phyloP scores from a whole-genome alignment of 2,113 vertebrate species.

The Triplophysa tibetana region DNA sequence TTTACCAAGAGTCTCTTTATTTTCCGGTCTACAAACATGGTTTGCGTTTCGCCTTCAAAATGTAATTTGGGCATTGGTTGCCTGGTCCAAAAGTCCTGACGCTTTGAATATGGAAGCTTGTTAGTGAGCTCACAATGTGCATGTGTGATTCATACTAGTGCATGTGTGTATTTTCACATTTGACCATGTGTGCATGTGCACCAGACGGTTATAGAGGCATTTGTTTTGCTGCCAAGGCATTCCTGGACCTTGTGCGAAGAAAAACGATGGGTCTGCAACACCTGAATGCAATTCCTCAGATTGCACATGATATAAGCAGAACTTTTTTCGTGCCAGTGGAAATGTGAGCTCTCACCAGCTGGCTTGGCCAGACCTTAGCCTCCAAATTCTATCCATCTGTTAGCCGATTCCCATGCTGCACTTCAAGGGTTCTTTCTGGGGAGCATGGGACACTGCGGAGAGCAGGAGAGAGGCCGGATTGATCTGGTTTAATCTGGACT shows the following conservation, averaged over 20 bases:
- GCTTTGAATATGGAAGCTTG: too few species aligned
- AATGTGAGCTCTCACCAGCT: constrained; percentile 66
- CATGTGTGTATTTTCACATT: not conserved
- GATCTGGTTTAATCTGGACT: constrained; percentile 40
- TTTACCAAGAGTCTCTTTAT: not conserved
- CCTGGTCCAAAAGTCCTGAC: too few species aligned
- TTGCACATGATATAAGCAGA: constrained; percentile 61
- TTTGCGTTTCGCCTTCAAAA: too few species aligned
- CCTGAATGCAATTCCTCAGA: constrained; percentile 73
- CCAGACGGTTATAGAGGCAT: not conserved
- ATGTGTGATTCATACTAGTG: not conserved
- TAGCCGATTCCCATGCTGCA: constrained; percentile 56
- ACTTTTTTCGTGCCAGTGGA: constrained; percentile 61
- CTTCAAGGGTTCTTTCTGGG: constrained; percentile 55
- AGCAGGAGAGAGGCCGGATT: not conserved
- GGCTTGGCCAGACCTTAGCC: constrained; percentile 57
- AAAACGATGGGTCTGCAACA: constrained; percentile 59
- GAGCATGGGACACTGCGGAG: constrained; percentile 38
- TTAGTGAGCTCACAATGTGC: not conserved
- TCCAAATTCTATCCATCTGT: constrained; percentile 65
- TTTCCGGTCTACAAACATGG: too few species aligned
- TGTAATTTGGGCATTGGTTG: too few species aligned
- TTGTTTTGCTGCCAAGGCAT: constrained; percentile 37
- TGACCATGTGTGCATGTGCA: not conserved
- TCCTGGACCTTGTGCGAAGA: constrained; percentile 35